Conservation (phyloP, 2,797 vertebrate species). For the Ispidina lecontei region DNA sequence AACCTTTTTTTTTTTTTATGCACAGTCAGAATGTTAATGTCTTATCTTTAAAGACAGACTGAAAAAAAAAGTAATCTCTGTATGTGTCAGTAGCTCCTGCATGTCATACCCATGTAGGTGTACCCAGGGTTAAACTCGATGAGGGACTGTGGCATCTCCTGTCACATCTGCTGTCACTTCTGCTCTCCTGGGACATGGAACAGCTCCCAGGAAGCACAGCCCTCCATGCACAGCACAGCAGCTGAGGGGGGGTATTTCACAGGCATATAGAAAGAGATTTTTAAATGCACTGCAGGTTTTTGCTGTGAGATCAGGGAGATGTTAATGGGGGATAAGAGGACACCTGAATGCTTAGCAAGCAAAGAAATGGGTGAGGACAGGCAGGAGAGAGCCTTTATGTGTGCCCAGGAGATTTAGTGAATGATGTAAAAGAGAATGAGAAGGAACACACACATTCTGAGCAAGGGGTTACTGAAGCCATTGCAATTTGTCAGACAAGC, state of each 20-base stretch:
- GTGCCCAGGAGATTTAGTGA: background rate
- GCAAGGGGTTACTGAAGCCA: background rate
- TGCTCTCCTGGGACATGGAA: background rate
- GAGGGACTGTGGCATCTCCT: background rate
- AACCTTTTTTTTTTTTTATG: background rate
- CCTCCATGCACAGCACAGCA: background rate
- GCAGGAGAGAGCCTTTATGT: background rate
- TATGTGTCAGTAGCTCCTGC: background rate
- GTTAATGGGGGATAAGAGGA: background rate
- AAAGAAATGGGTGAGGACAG: background rate
- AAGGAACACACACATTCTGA: background rate
- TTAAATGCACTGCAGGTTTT: background rate
- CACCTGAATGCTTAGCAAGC: background rate
- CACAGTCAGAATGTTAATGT: background rate
- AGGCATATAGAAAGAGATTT: background rate
- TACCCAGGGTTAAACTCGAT: background rate
- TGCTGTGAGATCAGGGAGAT: background rate
- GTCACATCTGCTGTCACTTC: background rate
- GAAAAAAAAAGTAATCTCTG: accelerated
- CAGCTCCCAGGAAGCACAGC: background rate
- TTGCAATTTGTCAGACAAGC: slow-evolving; percentile 39
- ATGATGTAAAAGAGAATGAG: slow-evolving; percentile 33
- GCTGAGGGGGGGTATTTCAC: background rate
- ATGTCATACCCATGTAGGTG: background rate
- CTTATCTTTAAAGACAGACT: background rate